Evolutionary conservation across 92 coral and sea anemone genomes (phyloP), one percentile per base, ranked within the genome.

Genomic region (Virgularia gustaviana): DNA sequence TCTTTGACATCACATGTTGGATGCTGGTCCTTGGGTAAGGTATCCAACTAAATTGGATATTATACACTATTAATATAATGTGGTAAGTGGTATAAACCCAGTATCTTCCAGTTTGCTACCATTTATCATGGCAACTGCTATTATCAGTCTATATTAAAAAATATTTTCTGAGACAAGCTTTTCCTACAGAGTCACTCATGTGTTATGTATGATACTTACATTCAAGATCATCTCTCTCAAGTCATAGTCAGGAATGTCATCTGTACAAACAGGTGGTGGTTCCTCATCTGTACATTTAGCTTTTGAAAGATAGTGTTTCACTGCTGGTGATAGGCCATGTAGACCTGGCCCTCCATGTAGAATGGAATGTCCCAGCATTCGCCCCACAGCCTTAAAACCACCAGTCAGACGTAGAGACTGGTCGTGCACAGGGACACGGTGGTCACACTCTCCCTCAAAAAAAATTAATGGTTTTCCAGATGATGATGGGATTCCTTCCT

Each of bases 1-100:
- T 41, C 71, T 60, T 61, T 75, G 31, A 59, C 59, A 36, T 68
- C 75, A 28, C 58, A 29, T 28, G 41, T 68, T 27, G 75, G 75
- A 36, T 68, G 53, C 29, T 65, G 37, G 49, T 44, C 75, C 49
- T 13, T 25, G 32, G 75, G 75, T 57, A 68, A 57, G 39, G 32
- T 68, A 45, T 68, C 75, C 53, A 68, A 57, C 43, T 45, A 68
- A 54, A 45, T 44, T 43, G 56, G 52, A 42, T 27, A 43, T 43
- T 45, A 44, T 13, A 68, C 34, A 19, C 32, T 66, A 15, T 47
- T 4, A 47, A 47, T 15, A 15, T 15, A 47, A 47, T 47, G 22
- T 15, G 22, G 6, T 5, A 4, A 47, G 18, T n/a, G n/a, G n/a
- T n/a, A n/a, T n/a, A n/a, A n/a, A n/a, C n/a, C n/a, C n/a, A n/a